Evolutionary conservation across 2,888 invertebrate genomes (phyloP).

Genomic region (Microctonus aethiopoides): DNA sequence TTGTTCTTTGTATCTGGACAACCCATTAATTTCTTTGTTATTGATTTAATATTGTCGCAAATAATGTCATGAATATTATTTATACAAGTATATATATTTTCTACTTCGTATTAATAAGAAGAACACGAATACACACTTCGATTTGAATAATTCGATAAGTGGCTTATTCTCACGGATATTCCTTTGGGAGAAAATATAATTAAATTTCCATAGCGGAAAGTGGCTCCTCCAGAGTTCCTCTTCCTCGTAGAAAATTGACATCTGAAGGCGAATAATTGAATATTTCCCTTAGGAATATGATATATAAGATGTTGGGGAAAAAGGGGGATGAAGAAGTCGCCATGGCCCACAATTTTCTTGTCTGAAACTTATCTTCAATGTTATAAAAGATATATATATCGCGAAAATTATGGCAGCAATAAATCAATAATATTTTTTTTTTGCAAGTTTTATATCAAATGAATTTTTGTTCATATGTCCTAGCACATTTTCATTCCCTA

Average conservation of each 20-base stretch:
- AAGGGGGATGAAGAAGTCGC: conserved; percentile 30
- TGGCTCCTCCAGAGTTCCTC: conserved; percentile 41
- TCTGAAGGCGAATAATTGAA: conserved; percentile 53
- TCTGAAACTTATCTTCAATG: conserved; percentile 21
- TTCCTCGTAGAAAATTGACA: conserved; percentile 48
- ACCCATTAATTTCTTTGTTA: neutral
- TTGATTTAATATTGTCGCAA: neutral
- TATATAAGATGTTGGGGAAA: conserved; percentile 33
- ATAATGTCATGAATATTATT: neutral
- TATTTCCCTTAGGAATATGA: conserved; percentile 50
- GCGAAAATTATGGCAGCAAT: neutral
- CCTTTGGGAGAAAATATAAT: conserved; percentile 48
- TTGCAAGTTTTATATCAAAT: neutral
- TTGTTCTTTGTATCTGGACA: too few relatives aligned
- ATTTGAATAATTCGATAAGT: conserved; percentile 49
- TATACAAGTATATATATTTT: neutral
- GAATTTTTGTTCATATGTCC: neutral
- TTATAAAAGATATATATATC: neutral
- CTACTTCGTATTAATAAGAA: conserved; percentile 44
- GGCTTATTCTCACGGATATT: conserved; percentile 41
- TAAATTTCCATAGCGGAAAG: conserved; percentile 48
- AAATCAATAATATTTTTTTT: conserved; percentile 4
- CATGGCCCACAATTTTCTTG: conserved; percentile 30
- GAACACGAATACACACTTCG: conserved; percentile 51
- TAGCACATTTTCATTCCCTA: neutral